Evolutionary conservation across 92 coral and sea anemone species (phyloP), one percentile per base, ranked within the genome.

Genomic region (Zoanthus sociatus): DNA sequence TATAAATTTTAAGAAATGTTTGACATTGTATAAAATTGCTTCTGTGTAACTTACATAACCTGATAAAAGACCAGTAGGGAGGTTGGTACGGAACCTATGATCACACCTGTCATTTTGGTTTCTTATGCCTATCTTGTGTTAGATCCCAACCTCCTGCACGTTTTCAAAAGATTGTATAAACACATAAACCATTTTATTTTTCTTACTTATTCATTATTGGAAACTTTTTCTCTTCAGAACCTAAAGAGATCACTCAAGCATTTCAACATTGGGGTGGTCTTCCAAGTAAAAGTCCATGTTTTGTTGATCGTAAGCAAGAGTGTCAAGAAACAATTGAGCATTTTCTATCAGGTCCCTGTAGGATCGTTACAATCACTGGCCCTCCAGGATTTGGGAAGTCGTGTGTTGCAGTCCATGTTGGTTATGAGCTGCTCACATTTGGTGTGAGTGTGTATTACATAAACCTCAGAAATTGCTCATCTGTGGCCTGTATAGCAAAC

Each of bases 331-430:
- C 95, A 7, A 69, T 93, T 44, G 84, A 93, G 21, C 93, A 93
- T 86, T 88, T 97, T 0, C 81, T 87, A 6, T 78, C 88, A 55
- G 90, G 95, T 7, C 77, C 91, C 53, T 93, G 96, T 68, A 91
- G 88, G 64, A 91, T 93, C 63, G 98, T 95, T 30, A 92, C 96
- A n/a, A 90, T 93, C 86, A 93, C 96, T 64, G 98, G 97, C 15
- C 93, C 99, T 1, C 99, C 98, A 2, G 99, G 99, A 7, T 97
- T 95, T 84, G 99, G 99, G 42, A 97, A 97, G 72, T 97, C 99
- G 4, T 89, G 93, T 20, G 92, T 97, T 8, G 99, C 99, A 17
- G 93, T 95, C 81, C 92, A 94, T 55, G 95, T 95, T 73, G 99
- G 97, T 64, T 98, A 95, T 87, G 91, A 95, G 51, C 94, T 97